Base-by-base conservation (phyloP, 2,888 invertebrate genomes). In the Tromatobia lineatoria region DNA sequence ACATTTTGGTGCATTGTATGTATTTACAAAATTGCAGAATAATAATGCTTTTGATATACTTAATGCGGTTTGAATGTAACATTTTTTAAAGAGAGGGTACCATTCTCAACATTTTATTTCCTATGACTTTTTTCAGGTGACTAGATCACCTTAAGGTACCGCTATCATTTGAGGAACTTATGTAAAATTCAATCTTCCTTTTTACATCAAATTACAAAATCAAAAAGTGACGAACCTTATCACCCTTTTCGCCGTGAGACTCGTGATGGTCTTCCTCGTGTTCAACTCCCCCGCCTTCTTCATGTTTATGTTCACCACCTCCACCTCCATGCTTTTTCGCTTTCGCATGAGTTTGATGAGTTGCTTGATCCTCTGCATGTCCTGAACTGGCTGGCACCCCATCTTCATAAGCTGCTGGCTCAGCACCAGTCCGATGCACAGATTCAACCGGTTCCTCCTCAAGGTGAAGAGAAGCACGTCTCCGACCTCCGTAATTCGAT, bases 181-280 rank as follows among this genome's bases (percentile, higher is more conserved):
- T 38, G 45, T 50, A 6, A 50, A 11, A 23, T 3, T 11, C 13
- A 54, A 11, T 13, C 13, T 20, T 47, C 6, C n/a, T 47, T 47
- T n/a, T 6, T n/a, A n/a, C n/a, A 3, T 7, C 13, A 59, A 59
- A 59, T 15, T 25, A 59, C 11, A 59, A 34, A 61, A n/a, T 29
- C 34, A 42, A 64, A 47, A 20, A 8, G 11, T 11, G 10, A 75
- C 57, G 89, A 79, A 90, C 90, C 83, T 94, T 93, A 34, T 94
- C 92, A 11, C 90, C 93, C 52, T 93, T 90, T 47, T 91, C 88
- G 3, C 93, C 93, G 57, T 91, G 86, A 74, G 87, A 83, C 4
- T 88, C 88, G 54, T 93, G 91, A 78, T 94, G 93, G 6, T 89
- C 92, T 8, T 91, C 90, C 8, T 91, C 86, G 52, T 91, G 90